These are phyloP conservation scores for Sinonovacula constricta DNA, from an alignment of 1,140 invertebrate genomes.

Conservation along the genomic window DNA sequence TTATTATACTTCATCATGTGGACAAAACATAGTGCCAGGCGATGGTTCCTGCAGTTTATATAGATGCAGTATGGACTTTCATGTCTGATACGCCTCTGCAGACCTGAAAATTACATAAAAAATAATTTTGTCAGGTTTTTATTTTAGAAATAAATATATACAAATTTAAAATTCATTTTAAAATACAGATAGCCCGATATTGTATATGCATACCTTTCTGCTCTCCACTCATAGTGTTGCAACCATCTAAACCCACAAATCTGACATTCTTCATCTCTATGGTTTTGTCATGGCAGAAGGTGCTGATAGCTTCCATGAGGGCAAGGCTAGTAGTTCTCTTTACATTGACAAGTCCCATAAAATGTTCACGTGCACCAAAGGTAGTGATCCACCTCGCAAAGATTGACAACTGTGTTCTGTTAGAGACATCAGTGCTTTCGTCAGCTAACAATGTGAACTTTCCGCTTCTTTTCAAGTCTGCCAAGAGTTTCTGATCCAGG, in stretches of 20 bases:
- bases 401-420: slow-evolving; percentile 16
- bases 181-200: not conserved
- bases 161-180: too few species aligned
- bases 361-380: too few species aligned
- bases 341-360: too few species aligned
- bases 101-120: not conserved
- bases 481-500: not conserved
- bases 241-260: slow-evolving; percentile 3
- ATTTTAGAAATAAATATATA: too few species aligned
- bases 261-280: not conserved
- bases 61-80: not conserved
- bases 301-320: not conserved
- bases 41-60: too few species aligned
- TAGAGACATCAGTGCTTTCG: slow-evolving; percentile 7
- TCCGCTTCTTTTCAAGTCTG: not conserved
- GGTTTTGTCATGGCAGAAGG: not conserved
- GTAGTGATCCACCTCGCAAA: slow-evolving; percentile 21
- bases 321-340: not conserved
- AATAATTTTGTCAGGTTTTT: too few species aligned
- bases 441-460: slow-evolving; percentile 26
- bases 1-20: slow-evolving; percentile 6
- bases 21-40: slow-evolving; percentile 9
- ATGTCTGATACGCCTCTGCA: not conserved
- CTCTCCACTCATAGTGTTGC: slow-evolving; percentile 2
- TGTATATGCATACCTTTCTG: not conserved